Conservation (phyloP, 2,888 invertebrate genomes). For the Apodemia mormo region DNA sequence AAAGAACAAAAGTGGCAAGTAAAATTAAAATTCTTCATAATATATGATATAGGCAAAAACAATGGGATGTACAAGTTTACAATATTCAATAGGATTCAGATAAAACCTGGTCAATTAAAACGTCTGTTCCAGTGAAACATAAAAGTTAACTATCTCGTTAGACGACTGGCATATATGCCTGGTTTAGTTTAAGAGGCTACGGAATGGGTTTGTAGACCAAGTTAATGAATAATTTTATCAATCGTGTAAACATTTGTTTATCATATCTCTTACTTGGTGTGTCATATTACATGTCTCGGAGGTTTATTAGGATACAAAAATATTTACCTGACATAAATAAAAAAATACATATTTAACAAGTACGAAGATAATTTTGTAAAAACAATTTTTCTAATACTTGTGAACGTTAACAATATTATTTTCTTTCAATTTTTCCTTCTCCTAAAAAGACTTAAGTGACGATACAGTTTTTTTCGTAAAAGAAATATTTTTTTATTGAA, state of each 20-base stretch:
- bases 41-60: background rate
- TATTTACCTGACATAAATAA: no score
- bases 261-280: background rate
- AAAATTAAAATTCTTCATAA: no score
- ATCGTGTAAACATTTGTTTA: background rate
- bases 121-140: background rate
- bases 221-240: conserved; percentile 1
- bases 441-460: no score
- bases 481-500: no score
- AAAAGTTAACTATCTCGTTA: conserved; percentile 22
- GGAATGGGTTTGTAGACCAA: conserved; percentile 30
- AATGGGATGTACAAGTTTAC: background rate
- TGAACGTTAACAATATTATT: no score
- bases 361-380: no score
- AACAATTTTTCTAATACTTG: no score
- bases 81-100: background rate
- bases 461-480: no score
- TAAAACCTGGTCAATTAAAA: conserved; percentile 18
- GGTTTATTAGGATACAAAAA: no score
- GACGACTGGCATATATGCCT: conserved; percentile 34
- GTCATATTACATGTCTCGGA: no score
- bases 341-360: no score
- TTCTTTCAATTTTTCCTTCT: no score
- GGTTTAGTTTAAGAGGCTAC: conserved; percentile 33
- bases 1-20: background rate